Evolutionary conservation across 2,113 vertebrate genomes (phyloP).

Genomic region (Riparia riparia): DNA sequence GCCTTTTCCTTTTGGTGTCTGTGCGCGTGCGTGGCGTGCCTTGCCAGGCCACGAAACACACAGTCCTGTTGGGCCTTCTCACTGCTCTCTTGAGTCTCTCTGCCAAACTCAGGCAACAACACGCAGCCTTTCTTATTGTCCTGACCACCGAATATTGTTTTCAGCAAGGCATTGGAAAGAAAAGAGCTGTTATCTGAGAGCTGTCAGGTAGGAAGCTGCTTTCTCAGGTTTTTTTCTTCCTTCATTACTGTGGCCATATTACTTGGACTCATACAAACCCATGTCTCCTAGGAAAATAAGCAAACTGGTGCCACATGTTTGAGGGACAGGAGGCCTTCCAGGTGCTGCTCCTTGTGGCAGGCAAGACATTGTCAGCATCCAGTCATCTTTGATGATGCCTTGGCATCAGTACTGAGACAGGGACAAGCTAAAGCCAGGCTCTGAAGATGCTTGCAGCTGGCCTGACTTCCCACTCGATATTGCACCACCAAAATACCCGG

Average conservation of each 20-base stretch:
- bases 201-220: too few relatives aligned
- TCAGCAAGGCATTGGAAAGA: not conserved
- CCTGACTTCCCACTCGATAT: not conserved
- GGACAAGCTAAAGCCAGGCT: not conserved
- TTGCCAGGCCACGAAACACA: not conserved
- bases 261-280: not conserved
- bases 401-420: not conserved
- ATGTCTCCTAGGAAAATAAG: not conserved
- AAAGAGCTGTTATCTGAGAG: not conserved
- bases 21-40: rapidly evolving
- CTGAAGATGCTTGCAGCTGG: not conserved
- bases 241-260: rapidly evolving
- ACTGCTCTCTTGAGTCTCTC: not conserved
- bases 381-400: not conserved
- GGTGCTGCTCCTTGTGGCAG: not conserved
- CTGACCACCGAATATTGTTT: too few relatives aligned
- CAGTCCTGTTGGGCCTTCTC: not conserved
- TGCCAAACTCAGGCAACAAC: not conserved
- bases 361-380: not conserved
- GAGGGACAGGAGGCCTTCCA: not conserved
- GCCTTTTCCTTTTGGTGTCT: too few relatives aligned
- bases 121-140: too few relatives aligned
- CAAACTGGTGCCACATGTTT: not conserved
- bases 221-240: not conserved
- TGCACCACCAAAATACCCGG: not conserved